Percentiles rank a stretch among this genome's conserved stretches.
Conservation (phyloP, 1,140 invertebrate genomes). For the Hermatobates lingyangjiaoensis region DNA sequence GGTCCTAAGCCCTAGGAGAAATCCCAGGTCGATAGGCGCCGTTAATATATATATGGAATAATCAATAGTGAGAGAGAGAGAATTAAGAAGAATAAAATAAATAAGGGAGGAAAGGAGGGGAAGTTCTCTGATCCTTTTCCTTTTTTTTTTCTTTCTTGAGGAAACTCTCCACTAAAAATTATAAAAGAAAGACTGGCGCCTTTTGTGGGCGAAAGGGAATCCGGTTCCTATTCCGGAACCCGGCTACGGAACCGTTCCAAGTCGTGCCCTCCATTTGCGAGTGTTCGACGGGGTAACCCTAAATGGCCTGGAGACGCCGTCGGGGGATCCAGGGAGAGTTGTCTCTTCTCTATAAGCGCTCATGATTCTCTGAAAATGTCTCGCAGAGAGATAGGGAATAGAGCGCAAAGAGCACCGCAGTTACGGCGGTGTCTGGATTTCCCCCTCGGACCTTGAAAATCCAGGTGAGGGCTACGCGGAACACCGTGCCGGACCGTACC, state of each 20-base stretch:
- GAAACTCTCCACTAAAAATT: no score
- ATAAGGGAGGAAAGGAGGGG: no score
- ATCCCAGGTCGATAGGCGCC: conserved; percentile 9
- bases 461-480: conserved; percentile 47
- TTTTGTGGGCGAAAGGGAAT: conserved; percentile 52
- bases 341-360: conserved; percentile 58
- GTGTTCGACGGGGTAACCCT: conserved; percentile 31
- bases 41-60: no score
- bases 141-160: no score
- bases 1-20: conserved; percentile 55
- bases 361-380: conserved; percentile 51
- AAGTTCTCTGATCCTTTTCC: no score
- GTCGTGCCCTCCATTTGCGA: conserved; percentile 5
- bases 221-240: conserved; percentile 53
- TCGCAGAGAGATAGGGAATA: conserved; percentile 47
- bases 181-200: no score
- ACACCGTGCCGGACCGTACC: conserved; percentile 46
- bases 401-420: conserved; percentile 47
- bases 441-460: conserved; percentile 56
- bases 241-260: conserved; percentile 37
- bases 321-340: conserved; percentile 57
- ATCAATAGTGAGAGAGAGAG: no score
- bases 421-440: conserved; percentile 43
- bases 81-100: no score
- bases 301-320: conserved; percentile 47